Conservation (phyloP, 2,113 vertebrate genomes). For the Upupa epops region DNA sequence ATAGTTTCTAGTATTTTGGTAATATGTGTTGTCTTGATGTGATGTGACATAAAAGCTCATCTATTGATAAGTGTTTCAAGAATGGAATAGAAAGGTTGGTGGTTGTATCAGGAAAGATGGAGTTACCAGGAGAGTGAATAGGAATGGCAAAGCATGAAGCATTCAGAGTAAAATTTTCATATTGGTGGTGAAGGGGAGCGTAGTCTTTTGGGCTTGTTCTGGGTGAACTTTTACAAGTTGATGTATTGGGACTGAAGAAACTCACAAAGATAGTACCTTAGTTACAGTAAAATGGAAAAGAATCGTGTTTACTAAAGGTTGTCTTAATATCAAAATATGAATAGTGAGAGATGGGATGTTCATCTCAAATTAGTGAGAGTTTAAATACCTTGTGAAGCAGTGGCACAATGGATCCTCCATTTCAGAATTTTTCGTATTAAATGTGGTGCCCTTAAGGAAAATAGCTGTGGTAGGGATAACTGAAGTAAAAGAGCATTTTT, state of each 20-base stretch:
- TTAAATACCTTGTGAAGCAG: neutral
- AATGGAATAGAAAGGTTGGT: neutral
- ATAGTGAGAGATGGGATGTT: neutral
- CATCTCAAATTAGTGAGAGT: neutral
- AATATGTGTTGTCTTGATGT: neutral
- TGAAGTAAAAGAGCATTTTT: fast-evolving
- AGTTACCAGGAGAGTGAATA: neutral
- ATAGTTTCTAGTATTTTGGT: neutral
- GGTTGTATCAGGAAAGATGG: neutral
- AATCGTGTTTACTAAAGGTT: neutral
- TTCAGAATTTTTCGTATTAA: neutral
- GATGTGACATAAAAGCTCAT: neutral
- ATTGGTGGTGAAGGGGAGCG: neutral
- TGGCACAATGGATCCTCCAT: neutral
- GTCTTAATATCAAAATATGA: fast-evolving
- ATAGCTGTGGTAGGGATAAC: neutral
- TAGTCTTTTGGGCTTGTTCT: neutral
- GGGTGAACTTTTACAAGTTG: neutral
- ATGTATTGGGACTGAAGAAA: neutral
- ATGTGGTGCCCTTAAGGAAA: neutral
- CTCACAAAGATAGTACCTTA: neutral
- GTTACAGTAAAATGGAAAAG: neutral
- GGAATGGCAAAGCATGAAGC: neutral
- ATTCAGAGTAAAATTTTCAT: neutral
- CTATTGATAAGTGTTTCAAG: neutral